These are phyloP conservation scores for Canis aureus DNA, from an alignment of 2,113 vertebrate genomes.

Conservation along the genomic window DNA sequence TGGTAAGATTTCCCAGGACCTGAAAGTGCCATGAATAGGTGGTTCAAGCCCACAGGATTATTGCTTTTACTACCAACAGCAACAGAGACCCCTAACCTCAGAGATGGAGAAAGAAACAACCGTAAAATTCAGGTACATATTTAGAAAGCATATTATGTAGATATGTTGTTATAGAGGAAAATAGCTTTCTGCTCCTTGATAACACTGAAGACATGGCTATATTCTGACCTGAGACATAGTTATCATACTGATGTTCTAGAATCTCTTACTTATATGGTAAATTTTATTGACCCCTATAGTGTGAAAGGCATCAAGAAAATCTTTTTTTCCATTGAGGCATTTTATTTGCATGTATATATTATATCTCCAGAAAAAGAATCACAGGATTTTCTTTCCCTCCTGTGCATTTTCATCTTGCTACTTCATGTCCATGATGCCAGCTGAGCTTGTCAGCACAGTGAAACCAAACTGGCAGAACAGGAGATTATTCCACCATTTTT, in stretches of 20 bases:
- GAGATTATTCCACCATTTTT: neutral
- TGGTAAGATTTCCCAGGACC: neutral
- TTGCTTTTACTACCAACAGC: neutral
- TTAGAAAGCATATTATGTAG: rapidly evolving
- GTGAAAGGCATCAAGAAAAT: neutral
- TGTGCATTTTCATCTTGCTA: neutral
- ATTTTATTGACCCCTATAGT: neutral
- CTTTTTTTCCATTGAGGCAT: neutral
- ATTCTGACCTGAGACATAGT: neutral
- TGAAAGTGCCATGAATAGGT: neutral
- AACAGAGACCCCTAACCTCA: neutral
- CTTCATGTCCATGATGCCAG: neutral
- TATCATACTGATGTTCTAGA: rapidly evolving
- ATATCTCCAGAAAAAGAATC: neutral
- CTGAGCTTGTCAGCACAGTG: neutral
- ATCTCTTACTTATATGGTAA: rapidly evolving
- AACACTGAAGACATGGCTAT: rapidly evolving
- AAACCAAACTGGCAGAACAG: neutral
- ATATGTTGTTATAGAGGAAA: rapidly evolving
- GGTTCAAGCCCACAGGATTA: rapidly evolving
- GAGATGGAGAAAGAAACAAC: too few relatives aligned
- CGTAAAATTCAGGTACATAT: neutral
- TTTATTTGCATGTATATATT: neutral
- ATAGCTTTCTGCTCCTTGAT: rapidly evolving
- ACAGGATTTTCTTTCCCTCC: neutral